phyloP scores from a whole-genome alignment of 2,113 vertebrate genomes.

The Otocyon megalotis region DNA sequence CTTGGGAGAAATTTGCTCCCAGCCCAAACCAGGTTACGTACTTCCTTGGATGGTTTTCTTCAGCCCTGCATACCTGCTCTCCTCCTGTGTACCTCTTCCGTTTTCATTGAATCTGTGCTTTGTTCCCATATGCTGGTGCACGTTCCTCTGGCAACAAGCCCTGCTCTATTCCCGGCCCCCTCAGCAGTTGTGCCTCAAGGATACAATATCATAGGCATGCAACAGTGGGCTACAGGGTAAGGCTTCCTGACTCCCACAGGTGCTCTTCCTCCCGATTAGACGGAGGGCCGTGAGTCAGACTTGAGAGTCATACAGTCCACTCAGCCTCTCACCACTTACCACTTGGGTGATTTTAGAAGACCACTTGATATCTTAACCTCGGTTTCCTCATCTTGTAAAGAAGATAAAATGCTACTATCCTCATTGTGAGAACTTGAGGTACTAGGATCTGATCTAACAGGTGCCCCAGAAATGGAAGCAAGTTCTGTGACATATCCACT shows the following conservation, averaged over 20 bases:
- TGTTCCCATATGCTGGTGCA: not conserved
- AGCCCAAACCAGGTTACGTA: not conserved
- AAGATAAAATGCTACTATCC: not conserved
- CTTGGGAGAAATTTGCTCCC: not conserved
- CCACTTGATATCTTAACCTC: not conserved
- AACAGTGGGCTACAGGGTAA: not conserved
- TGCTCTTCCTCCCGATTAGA: not conserved
- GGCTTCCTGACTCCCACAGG: not conserved
- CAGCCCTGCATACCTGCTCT: not conserved
- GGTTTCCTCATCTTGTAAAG: not conserved
- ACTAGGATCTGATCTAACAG: not conserved
- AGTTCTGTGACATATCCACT: not conserved
- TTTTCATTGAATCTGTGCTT: not conserved
- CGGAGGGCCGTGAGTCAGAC: fast-evolving
- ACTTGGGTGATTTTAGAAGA: not conserved
- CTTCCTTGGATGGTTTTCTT: not conserved
- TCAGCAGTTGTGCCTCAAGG: not conserved
- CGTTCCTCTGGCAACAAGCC: not conserved
- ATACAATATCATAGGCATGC: fast-evolving
- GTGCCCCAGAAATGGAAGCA: not conserved
- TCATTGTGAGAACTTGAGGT: not conserved
- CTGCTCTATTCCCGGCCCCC: not conserved
- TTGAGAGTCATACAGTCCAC: not conserved
- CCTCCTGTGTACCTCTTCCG: fast-evolving
- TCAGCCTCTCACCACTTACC: not conserved